Conservation (phyloP, 2,113 vertebrate species). For the Notarius lentiginosus region DNA sequence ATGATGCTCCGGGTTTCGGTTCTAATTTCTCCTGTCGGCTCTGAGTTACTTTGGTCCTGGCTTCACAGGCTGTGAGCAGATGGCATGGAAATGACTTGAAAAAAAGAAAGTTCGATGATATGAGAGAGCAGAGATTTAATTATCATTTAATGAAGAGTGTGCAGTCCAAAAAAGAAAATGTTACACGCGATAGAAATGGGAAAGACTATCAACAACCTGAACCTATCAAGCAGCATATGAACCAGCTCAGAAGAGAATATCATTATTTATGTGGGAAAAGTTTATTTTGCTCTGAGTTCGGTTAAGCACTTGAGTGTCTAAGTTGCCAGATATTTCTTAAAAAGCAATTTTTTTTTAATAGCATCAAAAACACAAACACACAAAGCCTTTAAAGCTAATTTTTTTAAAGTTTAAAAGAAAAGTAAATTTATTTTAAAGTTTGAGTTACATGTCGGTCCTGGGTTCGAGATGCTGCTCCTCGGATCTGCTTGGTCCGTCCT, state of each 20-base stretch:
- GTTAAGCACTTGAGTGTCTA: background rate
- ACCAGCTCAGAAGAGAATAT: no score
- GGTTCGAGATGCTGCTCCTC: no score
- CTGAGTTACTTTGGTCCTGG: background rate
- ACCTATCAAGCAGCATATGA: background rate
- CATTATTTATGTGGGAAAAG: background rate
- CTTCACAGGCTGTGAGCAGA: conserved; percentile 5
- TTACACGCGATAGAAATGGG: background rate
- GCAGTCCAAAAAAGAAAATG: background rate
- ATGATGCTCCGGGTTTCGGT: background rate
- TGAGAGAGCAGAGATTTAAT: background rate
- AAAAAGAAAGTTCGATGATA: background rate
- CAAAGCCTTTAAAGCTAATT: no score
- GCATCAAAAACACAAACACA: background rate
- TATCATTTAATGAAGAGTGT: background rate
- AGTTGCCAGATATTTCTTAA: background rate
- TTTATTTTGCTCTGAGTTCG: background rate
- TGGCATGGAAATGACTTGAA: background rate
- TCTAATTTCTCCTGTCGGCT: conserved; percentile 8
- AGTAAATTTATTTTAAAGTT: no score
- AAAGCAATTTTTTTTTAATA: no score
- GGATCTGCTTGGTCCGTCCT: no score
- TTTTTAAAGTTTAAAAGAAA: no score
- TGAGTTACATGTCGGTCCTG: no score
- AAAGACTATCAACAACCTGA: background rate